phyloP scores from a whole-genome alignment of 2,888 invertebrate species.

The Scaeva pyrastri region DNA sequence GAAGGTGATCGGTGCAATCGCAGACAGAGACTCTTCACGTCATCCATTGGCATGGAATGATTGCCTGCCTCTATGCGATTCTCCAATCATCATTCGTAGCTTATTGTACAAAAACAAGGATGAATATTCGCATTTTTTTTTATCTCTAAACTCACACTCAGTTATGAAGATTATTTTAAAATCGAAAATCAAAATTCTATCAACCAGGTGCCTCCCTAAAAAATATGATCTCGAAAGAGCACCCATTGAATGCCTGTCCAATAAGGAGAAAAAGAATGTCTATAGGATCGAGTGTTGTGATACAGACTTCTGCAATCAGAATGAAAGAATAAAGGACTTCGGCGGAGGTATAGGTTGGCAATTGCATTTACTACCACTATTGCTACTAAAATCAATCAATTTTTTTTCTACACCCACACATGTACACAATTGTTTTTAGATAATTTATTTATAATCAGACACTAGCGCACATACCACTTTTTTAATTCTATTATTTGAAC shows the following conservation, averaged over 20 bases:
- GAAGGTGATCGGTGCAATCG: conserved; percentile 21
- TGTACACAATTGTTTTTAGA: conserved; percentile 3
- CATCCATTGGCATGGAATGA: not conserved
- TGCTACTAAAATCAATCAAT: conserved; percentile 59
- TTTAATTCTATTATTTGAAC: conserved; percentile 34
- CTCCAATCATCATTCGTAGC: conserved; percentile 11
- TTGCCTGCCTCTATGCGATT: not conserved
- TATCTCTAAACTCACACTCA: conserved; percentile 15
- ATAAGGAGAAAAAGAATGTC: conserved; percentile 82
- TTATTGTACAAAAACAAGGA: conserved; percentile 8
- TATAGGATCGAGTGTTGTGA: conserved; percentile 84
- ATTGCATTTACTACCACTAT: conserved; percentile 71
- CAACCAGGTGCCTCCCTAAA: conserved; percentile 82
- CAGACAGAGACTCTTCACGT: conserved; percentile 19
- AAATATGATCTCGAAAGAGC: conserved; percentile 83
- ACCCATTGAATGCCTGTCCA: conserved; percentile 84
- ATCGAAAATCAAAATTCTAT: conserved; percentile 59
- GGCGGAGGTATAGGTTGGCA: conserved; percentile 80
- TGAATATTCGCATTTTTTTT: conserved; percentile 14
- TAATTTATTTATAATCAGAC: conserved; percentile 11
- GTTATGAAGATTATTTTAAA: not conserved
- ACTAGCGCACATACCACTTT: conserved; percentile 50
- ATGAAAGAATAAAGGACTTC: conserved; percentile 81
- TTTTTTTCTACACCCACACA: conserved; percentile 14
- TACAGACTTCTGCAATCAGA: conserved; percentile 84